phyloP scores from a whole-genome alignment of 2,797 vertebrate species.

The Chelon auratus region DNA sequence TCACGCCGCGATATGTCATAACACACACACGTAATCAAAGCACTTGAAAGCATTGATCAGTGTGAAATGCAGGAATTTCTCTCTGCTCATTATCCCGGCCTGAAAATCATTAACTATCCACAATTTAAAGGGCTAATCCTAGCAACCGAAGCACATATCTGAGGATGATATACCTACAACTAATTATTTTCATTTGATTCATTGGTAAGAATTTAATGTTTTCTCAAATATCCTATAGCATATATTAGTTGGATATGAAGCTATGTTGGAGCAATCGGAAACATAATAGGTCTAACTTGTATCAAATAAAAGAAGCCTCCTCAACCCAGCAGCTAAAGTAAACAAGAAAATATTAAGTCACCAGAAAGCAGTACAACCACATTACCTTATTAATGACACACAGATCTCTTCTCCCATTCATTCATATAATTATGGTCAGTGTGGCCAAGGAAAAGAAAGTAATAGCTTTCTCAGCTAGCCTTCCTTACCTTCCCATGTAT shows the following conservation, averaged over 20 bases:
- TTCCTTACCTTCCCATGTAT: constrained; percentile 94
- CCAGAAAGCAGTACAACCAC: constrained; percentile 8
- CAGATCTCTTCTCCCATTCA: neutral
- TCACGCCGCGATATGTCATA: constrained; percentile 25
- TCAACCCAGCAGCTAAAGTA: no score
- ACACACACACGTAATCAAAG: constrained; percentile 46
- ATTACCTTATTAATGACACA: neutral
- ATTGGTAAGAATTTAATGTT: neutral
- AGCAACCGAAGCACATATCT: constrained; percentile 8
- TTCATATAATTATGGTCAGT: constrained; percentile 8
- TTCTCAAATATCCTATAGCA: neutral
- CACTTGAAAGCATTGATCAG: constrained; percentile 24
- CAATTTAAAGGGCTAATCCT: constrained; percentile 19
- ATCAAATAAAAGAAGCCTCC: no score
- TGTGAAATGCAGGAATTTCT: constrained; percentile 19
- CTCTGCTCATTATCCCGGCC: constrained; percentile 24
- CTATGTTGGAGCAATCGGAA: neutral
- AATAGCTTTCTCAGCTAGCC: neutral
- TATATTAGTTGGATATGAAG: neutral
- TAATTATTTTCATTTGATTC: neutral
- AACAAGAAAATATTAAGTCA: neutral
- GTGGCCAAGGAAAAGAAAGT: constrained; percentile 25
- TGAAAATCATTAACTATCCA: constrained; percentile 47
- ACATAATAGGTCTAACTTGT: no score
- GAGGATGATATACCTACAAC: fast-evolving